Evolutionary conservation across 2,888 invertebrate species (phyloP), one percentile per base, ranked within the genome.

Genomic region (Drosophila conformis): DNA sequence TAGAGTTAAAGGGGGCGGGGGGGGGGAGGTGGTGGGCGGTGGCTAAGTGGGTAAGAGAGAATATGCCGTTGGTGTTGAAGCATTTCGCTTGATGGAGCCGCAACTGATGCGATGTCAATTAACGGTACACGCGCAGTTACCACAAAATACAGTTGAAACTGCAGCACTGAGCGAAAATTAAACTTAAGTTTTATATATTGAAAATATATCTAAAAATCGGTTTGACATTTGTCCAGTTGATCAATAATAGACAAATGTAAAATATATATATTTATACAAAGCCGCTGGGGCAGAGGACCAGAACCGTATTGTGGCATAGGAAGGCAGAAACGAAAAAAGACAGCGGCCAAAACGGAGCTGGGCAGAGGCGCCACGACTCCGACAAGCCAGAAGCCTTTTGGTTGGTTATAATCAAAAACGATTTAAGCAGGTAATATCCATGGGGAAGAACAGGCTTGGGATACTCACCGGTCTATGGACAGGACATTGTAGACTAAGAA

Each of bases 41-140:
- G 18, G 38, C 46, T 35, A 35, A 18, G 25, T 35, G 21, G 21
- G 15, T 18, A 52, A 33, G 52, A 33, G 52, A 31, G 52, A 52
- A n/a, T 46, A 36, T 29, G 13, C 15, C 8, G 27, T 4, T 46
- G 33, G 49, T 57, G 46, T 46, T 48, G 53, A 58, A 61, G 59
- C 59, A 54, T 46, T 21, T 38, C 6, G 21, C 66, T 38, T 61
- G 66, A 61, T 61, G 42, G 27, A 59, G 60, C 29, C 59, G 35
- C 63, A 25, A 46, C 46, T 64, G 64, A 64, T 40, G 63, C 56
- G 63, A 11, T 38, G 67, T 68, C 67, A 68, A 68, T 67, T 67
- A 67, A 62, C 52, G 40, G 35, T 42, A n/a, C 13, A 31, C 15
- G 15, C 15, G 25, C 46, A 46, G 46, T 25, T 25, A 46, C 25